A percentile compares a stretch with the other conserved stretches of the same genome.
Evolutionary conservation across 2,888 invertebrate genomes (phyloP).

Genomic region (Psylliodes chrysocephalus): DNA sequence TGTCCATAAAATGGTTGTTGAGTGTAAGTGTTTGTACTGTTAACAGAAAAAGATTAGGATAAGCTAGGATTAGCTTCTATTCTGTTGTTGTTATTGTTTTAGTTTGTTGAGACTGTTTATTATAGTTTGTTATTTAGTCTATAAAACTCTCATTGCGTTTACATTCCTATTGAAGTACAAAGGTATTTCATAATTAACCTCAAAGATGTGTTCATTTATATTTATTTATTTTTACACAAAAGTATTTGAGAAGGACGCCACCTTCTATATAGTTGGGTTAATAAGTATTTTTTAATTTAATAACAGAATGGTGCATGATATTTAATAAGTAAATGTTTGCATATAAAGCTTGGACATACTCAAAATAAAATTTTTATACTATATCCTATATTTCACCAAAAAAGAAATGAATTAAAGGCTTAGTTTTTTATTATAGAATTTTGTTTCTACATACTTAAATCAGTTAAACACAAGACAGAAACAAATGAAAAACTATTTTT

Average conservation of each 20-base stretch:
- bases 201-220: constrained; percentile 8
- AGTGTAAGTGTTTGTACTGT: constrained; percentile 27
- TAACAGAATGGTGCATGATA: not conserved
- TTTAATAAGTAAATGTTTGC: constrained; percentile 11
- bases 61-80: constrained; percentile 17
- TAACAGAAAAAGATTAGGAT: constrained; percentile 20
- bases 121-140: constrained; percentile 25
- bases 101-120: constrained; percentile 31
- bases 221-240: constrained; percentile 7
- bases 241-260: not conserved
- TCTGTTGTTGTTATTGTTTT: constrained; percentile 30
- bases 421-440: too few species aligned
- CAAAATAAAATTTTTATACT: constrained; percentile 6
- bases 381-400: constrained; percentile 13
- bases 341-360: constrained; percentile 12
- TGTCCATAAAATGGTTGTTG: constrained; percentile 20
- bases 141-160: constrained; percentile 13
- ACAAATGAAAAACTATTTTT: too few species aligned
- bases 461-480: too few species aligned
- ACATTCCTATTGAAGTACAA: constrained; percentile 6
- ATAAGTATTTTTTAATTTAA: not conserved
- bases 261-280: not conserved
- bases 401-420: too few species aligned
- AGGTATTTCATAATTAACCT: not conserved
- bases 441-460: too few species aligned